Percentiles rank a stretch among this genome's conserved stretches.
phyloP scores from a whole-genome alignment of 2,797 vertebrate genomes.

The Anguilla anguilla region DNA sequence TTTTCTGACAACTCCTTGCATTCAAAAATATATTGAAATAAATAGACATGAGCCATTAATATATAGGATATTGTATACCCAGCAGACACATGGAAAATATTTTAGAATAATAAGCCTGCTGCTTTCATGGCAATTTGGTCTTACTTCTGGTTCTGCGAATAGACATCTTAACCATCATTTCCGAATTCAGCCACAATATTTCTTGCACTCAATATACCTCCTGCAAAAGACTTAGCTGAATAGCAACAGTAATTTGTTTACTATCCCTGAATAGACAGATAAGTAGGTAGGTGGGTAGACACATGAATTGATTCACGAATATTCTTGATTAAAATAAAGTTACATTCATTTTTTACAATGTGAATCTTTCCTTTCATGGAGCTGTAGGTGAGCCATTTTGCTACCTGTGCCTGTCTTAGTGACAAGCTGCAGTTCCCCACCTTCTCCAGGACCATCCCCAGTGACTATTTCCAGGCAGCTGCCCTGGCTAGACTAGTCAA shows the following conservation, averaged over 20 bases:
- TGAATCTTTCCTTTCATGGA: not conserved
- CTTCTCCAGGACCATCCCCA: slow-evolving; percentile 62
- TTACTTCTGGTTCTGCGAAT: too few species aligned
- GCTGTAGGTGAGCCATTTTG: slow-evolving; percentile 48
- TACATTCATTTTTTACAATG: not conserved
- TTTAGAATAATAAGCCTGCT: too few species aligned
- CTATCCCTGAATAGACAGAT: not conserved
- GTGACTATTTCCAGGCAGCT: slow-evolving; percentile 68
- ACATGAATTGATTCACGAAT: not conserved
- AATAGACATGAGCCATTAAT: not conserved
- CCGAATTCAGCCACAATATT: too few species aligned
- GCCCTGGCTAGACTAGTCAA: slow-evolving; percentile 61
- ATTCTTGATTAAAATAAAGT: too few species aligned
- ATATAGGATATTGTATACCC: not conserved
- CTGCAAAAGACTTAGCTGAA: too few species aligned
- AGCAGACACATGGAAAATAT: too few species aligned
- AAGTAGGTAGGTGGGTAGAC: not conserved
- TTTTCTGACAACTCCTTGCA: not conserved
- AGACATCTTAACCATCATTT: too few species aligned
- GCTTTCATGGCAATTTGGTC: too few species aligned
- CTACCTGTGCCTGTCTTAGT: slow-evolving; percentile 41
- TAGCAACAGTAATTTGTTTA: too few species aligned
- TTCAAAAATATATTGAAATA: not conserved
- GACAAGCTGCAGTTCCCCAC: slow-evolving; percentile 43
- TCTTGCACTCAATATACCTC: too few species aligned